Evolutionary conservation across 2,888 invertebrate species (phyloP).

Genomic region (Azorinus chamasolen): DNA sequence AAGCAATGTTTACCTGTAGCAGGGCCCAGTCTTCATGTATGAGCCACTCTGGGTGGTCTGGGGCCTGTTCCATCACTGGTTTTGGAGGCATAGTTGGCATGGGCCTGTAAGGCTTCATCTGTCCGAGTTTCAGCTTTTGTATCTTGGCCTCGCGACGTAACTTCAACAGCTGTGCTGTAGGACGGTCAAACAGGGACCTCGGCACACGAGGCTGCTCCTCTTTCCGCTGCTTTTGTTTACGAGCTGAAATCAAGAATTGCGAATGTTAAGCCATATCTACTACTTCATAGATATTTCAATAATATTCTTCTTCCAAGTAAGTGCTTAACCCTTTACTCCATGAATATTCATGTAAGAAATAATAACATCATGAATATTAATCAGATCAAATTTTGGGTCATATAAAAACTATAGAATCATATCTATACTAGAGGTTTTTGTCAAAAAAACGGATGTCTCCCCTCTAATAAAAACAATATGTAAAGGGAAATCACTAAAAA

Average conservation of each 20-base stretch:
- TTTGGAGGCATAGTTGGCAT: slow-evolving; percentile 70
- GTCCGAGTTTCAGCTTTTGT: slow-evolving; percentile 89
- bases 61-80: slow-evolving; percentile 72
- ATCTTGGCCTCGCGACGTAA: slow-evolving; percentile 92
- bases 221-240: slow-evolving; percentile 88
- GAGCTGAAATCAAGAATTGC: slow-evolving; percentile 76
- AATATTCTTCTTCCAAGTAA: too few relatives aligned
- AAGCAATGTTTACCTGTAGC: slow-evolving; percentile 86
- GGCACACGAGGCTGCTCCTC: slow-evolving; percentile 93
- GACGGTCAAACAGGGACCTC: slow-evolving; percentile 93
- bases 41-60: slow-evolving; percentile 93
- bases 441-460: too few relatives aligned
- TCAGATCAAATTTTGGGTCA: too few relatives aligned
- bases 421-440: too few relatives aligned
- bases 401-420: too few relatives aligned
- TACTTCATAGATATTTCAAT: too few relatives aligned
- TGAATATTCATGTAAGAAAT: too few relatives aligned
- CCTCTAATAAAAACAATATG: too few relatives aligned
- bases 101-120: slow-evolving; percentile 77
- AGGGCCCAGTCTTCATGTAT: slow-evolving; percentile 96
- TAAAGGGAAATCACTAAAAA: too few relatives aligned
- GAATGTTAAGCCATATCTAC: too few relatives aligned
- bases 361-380: too few relatives aligned
- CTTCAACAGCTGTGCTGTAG: slow-evolving; percentile 91
- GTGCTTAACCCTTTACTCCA: too few relatives aligned